Base-by-base conservation (phyloP, 2,797 vertebrate species). In the Ptychadena robeensis region DNA sequence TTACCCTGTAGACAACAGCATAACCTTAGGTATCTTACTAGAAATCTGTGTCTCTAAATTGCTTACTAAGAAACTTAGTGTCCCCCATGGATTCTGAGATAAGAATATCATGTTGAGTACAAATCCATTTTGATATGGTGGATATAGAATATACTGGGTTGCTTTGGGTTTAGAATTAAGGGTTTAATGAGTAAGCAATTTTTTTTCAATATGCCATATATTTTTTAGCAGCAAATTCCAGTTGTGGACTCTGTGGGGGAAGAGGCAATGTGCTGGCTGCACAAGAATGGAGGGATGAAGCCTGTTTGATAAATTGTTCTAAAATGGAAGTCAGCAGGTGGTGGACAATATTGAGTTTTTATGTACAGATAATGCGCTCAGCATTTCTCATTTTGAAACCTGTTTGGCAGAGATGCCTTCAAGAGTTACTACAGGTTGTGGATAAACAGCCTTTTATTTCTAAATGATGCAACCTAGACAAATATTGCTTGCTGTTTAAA, bases 261-360 rank as follows among this genome's bases (percentile, higher is more conserved):
- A 25, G 27, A 35, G 3, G 2, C 53, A 25, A n/a, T 37, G 22
- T 6, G 34, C 28, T 5, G 8, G 9, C n/a, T 59, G 35, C 59
- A n/a, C 14, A 25, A 53, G 57, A 25, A 53, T 74, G 2, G 12
- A 61, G 31, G 11, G 35, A 12, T 30, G 8, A 35, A 61, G 28
- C 15, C 15, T 44, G 25, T 28, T 44, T 71, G 69, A 71, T 48
- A 71, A 40, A 71, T 71, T 71, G 38, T 27, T 15, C 38, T 48
- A 38, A 40, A 38, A 71, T 71, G 22, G 73, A 37, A 74, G 22
- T 32, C 73, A 61, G 53, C 53, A 18, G 69, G 69, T 15, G 69
- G 25, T 15, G 25, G 68, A 70, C 69, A 48, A 38, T 5, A 71
- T 44, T 25, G 9, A 37, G 28, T 38, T 7, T 40, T 30, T 44